Conservation (phyloP, 2,113 vertebrate species). For the Cichladusa arquata region DNA sequence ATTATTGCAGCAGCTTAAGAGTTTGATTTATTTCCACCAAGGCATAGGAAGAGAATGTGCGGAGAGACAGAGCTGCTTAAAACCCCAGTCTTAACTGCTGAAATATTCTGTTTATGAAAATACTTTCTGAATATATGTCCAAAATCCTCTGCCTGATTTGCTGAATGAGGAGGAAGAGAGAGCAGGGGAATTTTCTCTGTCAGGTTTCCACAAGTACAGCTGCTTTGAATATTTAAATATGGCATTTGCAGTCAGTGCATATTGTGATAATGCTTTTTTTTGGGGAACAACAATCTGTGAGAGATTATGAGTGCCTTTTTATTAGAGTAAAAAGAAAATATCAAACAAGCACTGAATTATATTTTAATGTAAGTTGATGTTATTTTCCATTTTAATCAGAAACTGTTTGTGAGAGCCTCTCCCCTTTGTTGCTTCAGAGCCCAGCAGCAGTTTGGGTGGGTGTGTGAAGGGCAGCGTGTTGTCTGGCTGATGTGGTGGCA, state of each 20-base stretch:
- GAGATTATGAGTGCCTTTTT: neutral
- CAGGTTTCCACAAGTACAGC: neutral
- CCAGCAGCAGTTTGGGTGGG: neutral
- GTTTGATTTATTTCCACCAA: conserved; percentile 10
- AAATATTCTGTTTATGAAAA: conserved; percentile 28
- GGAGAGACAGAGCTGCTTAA: neutral
- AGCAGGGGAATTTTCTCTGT: neutral
- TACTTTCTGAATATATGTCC: neutral
- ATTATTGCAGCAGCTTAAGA: conserved; percentile 1
- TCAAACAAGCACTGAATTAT: neutral
- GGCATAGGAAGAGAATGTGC: neutral
- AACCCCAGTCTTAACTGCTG: neutral
- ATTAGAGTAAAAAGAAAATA: neutral
- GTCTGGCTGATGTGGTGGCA: neutral
- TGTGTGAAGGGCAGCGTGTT: rapidly evolving
- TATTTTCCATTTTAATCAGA: neutral
- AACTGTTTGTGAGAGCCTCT: neutral
- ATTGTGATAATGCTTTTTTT: neutral
- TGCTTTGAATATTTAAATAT: neutral
- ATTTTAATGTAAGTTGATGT: neutral
- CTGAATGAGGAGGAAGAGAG: neutral
- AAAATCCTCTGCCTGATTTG: neutral
- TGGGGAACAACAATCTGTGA: neutral
- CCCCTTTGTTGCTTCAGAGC: neutral
- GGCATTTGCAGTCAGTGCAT: neutral